A percentile compares a stretch with the other conserved stretches of the same genome.
Evolutionary conservation across 1,140 invertebrate species (phyloP).

Genomic region (Melitaea cinxia): DNA sequence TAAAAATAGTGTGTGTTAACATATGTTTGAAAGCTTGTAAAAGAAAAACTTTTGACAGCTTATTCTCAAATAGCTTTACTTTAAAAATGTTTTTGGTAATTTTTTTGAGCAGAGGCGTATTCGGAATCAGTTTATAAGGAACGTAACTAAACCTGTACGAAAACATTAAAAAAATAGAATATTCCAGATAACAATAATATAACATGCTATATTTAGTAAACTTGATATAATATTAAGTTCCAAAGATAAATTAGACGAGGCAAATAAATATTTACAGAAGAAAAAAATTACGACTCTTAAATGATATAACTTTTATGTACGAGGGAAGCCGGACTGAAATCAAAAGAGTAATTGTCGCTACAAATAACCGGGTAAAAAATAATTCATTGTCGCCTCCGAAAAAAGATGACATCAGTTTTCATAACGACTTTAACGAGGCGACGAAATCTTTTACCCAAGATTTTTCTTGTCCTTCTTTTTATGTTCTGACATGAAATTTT

Average conservation of each 20-base stretch:
- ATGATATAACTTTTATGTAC: conserved; percentile 14
- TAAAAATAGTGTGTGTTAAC: no score
- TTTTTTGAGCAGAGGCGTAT: no score
- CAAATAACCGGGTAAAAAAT: conserved; percentile 10
- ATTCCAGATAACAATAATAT: no score
- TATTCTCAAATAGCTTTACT: no score
- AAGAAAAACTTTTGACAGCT: no score
- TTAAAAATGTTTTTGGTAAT: no score
- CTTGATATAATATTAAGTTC: conserved; percentile 2
- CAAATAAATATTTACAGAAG: conserved; percentile 1
- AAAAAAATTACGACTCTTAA: conserved; percentile 2
- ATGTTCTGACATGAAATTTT: no score
- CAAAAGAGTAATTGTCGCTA: conserved; percentile 15
- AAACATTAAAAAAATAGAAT: no score
- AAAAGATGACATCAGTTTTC: not conserved
- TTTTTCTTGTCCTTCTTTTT: not conserved
- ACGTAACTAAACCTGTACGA: no score
- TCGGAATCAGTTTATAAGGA: no score
- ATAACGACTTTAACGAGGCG: not conserved
- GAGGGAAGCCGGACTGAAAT: not conserved
- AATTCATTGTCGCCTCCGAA: not conserved
- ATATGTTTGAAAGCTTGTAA: no score
- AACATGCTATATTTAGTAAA: no score
- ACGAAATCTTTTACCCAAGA: not conserved
- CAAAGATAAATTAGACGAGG: conserved; percentile 1